A percentile compares a stretch with the other conserved stretches of the same genome.
phyloP scores from a whole-genome alignment of 1,140 invertebrate species.

The Ectropis grisescens region DNA sequence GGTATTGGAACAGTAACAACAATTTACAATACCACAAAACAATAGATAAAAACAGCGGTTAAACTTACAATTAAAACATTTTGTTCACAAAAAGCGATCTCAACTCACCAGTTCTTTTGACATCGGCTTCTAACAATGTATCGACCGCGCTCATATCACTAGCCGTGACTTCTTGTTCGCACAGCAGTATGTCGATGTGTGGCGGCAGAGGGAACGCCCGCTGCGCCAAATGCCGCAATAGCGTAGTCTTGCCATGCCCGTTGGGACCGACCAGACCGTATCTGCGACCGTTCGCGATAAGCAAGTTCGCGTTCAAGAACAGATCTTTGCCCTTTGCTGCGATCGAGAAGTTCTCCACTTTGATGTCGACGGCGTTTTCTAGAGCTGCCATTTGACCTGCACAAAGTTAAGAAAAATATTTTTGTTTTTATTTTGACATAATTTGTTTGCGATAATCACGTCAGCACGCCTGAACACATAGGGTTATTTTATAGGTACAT shows the following conservation, averaged over 20 bases:
- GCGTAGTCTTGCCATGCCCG: conserved; percentile 99
- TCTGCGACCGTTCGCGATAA: conserved; percentile 93
- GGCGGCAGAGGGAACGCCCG: conserved; percentile 93
- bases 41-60: too few relatives aligned
- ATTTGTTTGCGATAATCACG: conserved; percentile 2
- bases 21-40: too few relatives aligned
- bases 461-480: too few relatives aligned
- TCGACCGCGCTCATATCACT: conserved; percentile 92
- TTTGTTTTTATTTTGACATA: conserved; percentile 1
- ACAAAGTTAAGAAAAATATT: too few relatives aligned
- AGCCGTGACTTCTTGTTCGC: conserved; percentile 98
- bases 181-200: conserved; percentile 97
- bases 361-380: conserved; percentile 97
- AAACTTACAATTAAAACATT: too few relatives aligned
- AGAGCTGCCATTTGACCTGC: conserved; percentile 83
- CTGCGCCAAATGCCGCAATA: conserved; percentile 91
- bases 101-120: conserved; percentile 80
- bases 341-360: conserved; percentile 99
- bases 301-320: conserved; percentile 95
- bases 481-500: too few relatives aligned
- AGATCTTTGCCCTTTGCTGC: conserved; percentile 97
- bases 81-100: too few relatives aligned
- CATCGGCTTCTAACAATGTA: conserved; percentile 93
- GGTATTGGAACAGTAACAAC: too few relatives aligned
- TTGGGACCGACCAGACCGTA: conserved; percentile 99